phyloP scores from a whole-genome alignment of 2,888 invertebrate species.

The Dichetophora obliterata region DNA sequence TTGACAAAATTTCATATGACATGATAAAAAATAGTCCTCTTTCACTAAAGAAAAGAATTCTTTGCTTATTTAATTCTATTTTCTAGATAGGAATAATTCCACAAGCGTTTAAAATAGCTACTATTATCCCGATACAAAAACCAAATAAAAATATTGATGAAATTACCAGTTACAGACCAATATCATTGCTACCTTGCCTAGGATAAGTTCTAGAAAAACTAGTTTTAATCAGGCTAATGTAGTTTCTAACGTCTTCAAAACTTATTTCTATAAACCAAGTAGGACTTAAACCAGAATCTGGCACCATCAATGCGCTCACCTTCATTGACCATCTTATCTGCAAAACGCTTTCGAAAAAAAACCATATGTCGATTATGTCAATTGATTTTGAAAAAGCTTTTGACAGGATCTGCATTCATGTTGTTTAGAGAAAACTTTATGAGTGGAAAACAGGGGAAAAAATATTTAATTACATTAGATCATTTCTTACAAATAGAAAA shows the following conservation, averaged over 20 bases:
- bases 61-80: neutral
- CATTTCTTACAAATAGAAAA: too few relatives aligned
- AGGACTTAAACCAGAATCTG: too few relatives aligned
- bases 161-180: slow-evolving; percentile 1
- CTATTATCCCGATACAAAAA: neutral
- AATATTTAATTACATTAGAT: too few relatives aligned
- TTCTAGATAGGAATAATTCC: neutral
- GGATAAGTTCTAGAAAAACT: neutral
- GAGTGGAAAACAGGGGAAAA: neutral
- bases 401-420: too few relatives aligned
- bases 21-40: slow-evolving; percentile 7
- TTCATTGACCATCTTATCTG: too few relatives aligned
- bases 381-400: too few relatives aligned
- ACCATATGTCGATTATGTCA: neutral
- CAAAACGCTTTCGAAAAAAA: too few relatives aligned
- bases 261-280: too few relatives aligned
- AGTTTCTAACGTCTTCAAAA: neutral
- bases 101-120: neutral
- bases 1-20: neutral
- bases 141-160: neutral
- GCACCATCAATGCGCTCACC: too few relatives aligned
- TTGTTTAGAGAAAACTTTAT: neutral
- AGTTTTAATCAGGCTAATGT: neutral
- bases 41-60: neutral
- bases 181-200: slow-evolving; percentile 11